Evolutionary conservation across 2,113 vertebrate genomes (phyloP), one percentile per base, ranked within the genome.

Genomic region (Lophius piscatorius): DNA sequence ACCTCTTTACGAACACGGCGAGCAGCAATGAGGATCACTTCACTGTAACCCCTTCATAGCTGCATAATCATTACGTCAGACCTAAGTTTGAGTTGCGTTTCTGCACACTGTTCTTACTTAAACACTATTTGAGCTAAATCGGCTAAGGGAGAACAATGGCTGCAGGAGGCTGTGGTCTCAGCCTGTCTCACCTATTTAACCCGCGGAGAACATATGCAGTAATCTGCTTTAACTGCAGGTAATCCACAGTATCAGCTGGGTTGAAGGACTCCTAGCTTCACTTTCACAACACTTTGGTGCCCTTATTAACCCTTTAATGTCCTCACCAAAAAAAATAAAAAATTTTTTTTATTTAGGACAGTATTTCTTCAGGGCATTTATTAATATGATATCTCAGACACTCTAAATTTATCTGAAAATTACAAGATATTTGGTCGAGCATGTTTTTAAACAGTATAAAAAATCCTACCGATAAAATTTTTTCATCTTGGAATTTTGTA

Each of bases 201-300:
- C 64, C 50, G 58, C 31, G n/a, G n/a, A 60, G 31, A 66, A 59
- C 54, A 45, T 69, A 70, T 35, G 59, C 38, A 28, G 17, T 81
- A 86, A 87, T 75, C 82, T 39, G 63, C 75, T 87, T 87, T 80
- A 68, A 64, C 23, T 23, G 52, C 63, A 24, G 40, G 45, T 85
- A 79, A 85, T 85, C 77, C 52, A 34, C 18, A 39, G 72, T 73
- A 63, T 67, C 64, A 71, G 50, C 3, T 2, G n/a, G 2, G n/a
- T 26, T 14, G 31, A 24, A 41, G 47, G 41, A 58, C 28, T 67
- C 26, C 31, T 22, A 3, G 16, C 26, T n/a, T 62, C 46, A 74
- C 71, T 78, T 67, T 78, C 57, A 49, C 61, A 51, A 7, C 14
- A 62, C 21, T 42, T 18, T n/a, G n/a, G n/a, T n/a, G n/a, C n/a